A percentile compares a stretch with the other conserved stretches of the same genome.
phyloP scores from a whole-genome alignment of 1,140 invertebrate genomes.

The Lepeophtheirus salmonis region DNA sequence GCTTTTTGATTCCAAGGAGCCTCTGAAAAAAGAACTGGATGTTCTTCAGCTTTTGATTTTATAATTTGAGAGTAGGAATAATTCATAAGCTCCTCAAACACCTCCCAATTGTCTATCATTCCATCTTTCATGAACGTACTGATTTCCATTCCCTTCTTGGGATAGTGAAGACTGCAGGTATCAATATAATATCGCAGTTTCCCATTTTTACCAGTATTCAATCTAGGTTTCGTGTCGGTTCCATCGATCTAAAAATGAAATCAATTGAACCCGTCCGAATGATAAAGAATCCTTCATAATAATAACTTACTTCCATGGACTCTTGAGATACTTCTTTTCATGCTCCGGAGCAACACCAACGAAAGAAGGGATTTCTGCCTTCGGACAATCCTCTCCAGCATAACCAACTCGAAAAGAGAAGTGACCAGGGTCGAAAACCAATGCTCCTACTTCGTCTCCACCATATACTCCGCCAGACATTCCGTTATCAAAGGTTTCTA shows the following conservation, averaged over 20 bases:
- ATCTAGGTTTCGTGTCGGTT: constrained; percentile 23
- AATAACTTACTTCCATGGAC: too few relatives aligned
- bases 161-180: constrained; percentile 62
- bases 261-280: constrained; percentile 29
- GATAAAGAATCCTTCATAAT: too few relatives aligned
- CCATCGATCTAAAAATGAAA: constrained; percentile 16
- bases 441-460: constrained; percentile 82
- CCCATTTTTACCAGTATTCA: constrained; percentile 21
- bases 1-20: constrained; percentile 70
- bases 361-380: constrained; percentile 70
- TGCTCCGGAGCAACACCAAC: constrained; percentile 53
- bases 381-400: constrained; percentile 77
- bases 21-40: constrained; percentile 83
- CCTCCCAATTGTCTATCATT: constrained; percentile 88
- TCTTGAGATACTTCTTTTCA: too few relatives aligned
- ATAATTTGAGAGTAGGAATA: constrained; percentile 68
- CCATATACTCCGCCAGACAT: constrained; percentile 33
- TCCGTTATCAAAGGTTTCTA: too few relatives aligned
- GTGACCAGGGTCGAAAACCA: constrained; percentile 90
- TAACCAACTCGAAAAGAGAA: constrained; percentile 66
- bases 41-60: constrained; percentile 57
- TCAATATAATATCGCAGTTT: constrained; percentile 62
- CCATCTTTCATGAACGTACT: constrained; percentile 69
- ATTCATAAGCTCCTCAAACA: constrained; percentile 78
- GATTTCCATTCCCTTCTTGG: constrained; percentile 47